These are phyloP conservation scores for Actinernus sp. DNA, from an alignment of 92 coral and sea anemone species.

Conservation along the genomic window DNA sequence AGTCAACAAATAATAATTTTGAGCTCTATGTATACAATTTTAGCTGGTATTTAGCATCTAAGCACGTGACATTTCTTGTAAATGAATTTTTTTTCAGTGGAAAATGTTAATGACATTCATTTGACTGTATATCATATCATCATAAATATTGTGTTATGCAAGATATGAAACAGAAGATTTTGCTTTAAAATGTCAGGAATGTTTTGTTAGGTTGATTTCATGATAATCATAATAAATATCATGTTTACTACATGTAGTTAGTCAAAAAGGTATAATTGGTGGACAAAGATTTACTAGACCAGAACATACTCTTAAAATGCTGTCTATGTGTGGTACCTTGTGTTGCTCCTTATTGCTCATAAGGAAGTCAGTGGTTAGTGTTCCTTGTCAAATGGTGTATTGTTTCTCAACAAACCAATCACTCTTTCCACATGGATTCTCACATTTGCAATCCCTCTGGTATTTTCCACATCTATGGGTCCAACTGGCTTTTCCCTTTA, in stretches of 20 bases:
- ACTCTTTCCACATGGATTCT: no score
- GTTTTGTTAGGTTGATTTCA: no score
- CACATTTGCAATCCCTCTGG: slow-evolving; percentile 14
- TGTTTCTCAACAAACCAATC: slow-evolving; percentile 27
- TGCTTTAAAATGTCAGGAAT: no score
- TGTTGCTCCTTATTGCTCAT: slow-evolving; percentile 19
- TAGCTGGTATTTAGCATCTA: no score
- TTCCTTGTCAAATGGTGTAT: slow-evolving; percentile 46
- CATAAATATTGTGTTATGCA: no score
- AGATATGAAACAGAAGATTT: no score
- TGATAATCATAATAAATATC: background rate
- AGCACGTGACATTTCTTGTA: no score
- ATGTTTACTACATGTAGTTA: slow-evolving; percentile 5
- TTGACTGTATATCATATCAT: no score
- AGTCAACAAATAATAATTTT: no score
- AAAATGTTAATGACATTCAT: no score
- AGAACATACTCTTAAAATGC: slow-evolving; percentile 60
- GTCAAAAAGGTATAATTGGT: slow-evolving; percentile 58
- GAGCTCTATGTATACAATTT: no score
- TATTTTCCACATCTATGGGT: slow-evolving; percentile 17
- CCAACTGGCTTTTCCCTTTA: slow-evolving; percentile 34
- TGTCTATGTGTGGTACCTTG: slow-evolving; percentile 46
- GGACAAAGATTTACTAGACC: slow-evolving; percentile 64
- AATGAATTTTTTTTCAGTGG: no score
- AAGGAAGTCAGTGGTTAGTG: slow-evolving; percentile 50